A percentile compares a stretch with the other conserved stretches of the same genome.
Conservation (phyloP, 2,888 invertebrate genomes). For the Hymenopus coronatus region DNA sequence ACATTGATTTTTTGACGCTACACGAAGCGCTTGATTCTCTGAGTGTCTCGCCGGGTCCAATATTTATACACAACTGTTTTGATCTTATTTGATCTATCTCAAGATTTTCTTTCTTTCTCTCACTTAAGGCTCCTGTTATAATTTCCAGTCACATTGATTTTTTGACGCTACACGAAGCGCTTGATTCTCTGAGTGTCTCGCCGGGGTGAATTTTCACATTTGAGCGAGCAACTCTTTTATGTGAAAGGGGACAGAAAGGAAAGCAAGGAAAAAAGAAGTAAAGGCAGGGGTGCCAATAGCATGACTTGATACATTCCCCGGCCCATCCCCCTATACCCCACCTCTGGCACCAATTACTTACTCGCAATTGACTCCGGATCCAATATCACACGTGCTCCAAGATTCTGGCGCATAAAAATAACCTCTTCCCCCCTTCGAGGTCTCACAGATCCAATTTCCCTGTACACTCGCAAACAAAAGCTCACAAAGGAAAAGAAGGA, state of each 20-base stretch:
- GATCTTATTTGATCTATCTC: too few species aligned
- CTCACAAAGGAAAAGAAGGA: background rate
- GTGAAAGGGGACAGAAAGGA: background rate
- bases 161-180: background rate
- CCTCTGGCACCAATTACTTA: constrained; percentile 16
- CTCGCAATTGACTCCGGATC: constrained; percentile 24
- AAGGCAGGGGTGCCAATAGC: background rate
- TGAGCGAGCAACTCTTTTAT: background rate
- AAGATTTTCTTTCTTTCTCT: background rate
- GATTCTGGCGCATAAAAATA: background rate
- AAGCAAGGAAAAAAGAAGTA: background rate
- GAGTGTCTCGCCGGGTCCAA: background rate
- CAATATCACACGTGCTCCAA: constrained; percentile 15
- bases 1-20: background rate
- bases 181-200: background rate
- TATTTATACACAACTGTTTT: too few species aligned
- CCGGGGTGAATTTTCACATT: background rate
- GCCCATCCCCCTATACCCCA: background rate
- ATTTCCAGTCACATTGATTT: background rate
- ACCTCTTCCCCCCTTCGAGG: background rate
- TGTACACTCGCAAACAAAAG: background rate
- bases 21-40: background rate
- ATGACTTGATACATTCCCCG: background rate
- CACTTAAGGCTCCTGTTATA: background rate
- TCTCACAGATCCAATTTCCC: background rate